Evolutionary conservation across 2,797 vertebrate species (phyloP).

Genomic region (Anguilla marmorata): DNA sequence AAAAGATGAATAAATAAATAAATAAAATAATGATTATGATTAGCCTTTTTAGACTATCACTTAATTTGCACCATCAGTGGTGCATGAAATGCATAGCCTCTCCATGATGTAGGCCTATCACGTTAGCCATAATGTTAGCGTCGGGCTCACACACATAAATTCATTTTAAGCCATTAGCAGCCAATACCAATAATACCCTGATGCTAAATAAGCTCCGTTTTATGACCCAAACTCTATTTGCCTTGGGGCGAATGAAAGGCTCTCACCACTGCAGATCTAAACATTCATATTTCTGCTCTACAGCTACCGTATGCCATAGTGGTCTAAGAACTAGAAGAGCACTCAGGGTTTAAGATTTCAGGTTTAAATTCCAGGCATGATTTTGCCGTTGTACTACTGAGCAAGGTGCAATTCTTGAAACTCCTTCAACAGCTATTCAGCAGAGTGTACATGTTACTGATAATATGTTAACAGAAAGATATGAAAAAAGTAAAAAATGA

Average conservation of each 20-base stretch:
- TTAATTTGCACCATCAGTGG: no score
- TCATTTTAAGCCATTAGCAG: no score
- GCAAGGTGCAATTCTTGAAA: not conserved
- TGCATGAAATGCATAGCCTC: no score
- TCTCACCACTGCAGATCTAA: not conserved
- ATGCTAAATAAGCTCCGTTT: not conserved
- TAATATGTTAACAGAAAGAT: not conserved
- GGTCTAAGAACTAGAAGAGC: no score
- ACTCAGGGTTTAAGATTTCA: not conserved
- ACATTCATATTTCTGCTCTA: not conserved
- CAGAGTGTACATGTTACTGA: not conserved
- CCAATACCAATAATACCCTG: not conserved
- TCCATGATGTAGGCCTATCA: no score
- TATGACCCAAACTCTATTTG: not conserved
- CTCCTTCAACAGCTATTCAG: not conserved
- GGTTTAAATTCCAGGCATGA: not conserved
- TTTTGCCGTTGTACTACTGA: not conserved
- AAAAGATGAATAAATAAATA: not conserved
- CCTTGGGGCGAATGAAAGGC: not conserved
- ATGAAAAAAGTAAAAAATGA: not conserved
- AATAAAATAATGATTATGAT: not conserved
- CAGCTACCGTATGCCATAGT: not conserved
- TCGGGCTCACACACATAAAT: no score
- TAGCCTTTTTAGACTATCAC: not conserved
- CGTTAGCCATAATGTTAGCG: no score